A percentile compares a stretch with the other conserved stretches of the same genome.
Evolutionary conservation across 2,797 vertebrate genomes (phyloP).

Genomic region (Premnoplex brunnescens): DNA sequence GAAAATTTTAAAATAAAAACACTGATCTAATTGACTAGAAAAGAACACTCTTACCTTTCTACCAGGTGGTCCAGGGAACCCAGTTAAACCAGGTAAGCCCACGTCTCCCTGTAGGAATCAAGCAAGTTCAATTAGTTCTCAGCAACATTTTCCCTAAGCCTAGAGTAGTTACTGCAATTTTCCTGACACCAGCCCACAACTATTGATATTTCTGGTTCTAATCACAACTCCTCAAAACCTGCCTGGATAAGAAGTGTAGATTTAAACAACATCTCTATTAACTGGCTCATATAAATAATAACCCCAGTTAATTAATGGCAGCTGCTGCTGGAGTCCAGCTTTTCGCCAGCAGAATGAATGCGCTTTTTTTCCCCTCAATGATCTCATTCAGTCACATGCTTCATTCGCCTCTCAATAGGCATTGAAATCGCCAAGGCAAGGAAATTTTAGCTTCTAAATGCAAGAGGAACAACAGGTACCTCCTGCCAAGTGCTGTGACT

Average conservation of each 20-base stretch:
- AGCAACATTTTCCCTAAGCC: background rate
- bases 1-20: background rate
- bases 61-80: slow-evolving; percentile 84
- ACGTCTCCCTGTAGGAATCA: slow-evolving; percentile 83
- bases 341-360: slow-evolving; percentile 25
- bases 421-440: background rate
- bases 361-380: background rate
- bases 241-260: slow-evolving; percentile 13
- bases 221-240: background rate
- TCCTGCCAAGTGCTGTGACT: background rate
- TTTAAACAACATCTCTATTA: slow-evolving; percentile 36
- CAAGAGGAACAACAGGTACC: background rate
- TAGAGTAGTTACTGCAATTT: background rate
- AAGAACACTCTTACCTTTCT: slow-evolving; percentile 83
- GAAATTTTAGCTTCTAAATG: slow-evolving; percentile 13
- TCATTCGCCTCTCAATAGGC: slow-evolving; percentile 3
- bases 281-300: slow-evolving; percentile 34
- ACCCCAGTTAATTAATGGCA: slow-evolving; percentile 41
- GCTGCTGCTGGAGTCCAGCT: slow-evolving; percentile 25
- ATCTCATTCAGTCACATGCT: slow-evolving; percentile 39
- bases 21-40: background rate
- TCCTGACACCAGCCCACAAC: background rate
- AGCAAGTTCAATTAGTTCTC: background rate
- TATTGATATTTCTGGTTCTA: background rate
- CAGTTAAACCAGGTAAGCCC: slow-evolving; percentile 87